A percentile compares a stretch with the other conserved stretches of the same genome.
These are phyloP conservation scores for Carlito syrichta DNA, from an alignment of 2,113 vertebrate species.

Conservation along the genomic window DNA sequence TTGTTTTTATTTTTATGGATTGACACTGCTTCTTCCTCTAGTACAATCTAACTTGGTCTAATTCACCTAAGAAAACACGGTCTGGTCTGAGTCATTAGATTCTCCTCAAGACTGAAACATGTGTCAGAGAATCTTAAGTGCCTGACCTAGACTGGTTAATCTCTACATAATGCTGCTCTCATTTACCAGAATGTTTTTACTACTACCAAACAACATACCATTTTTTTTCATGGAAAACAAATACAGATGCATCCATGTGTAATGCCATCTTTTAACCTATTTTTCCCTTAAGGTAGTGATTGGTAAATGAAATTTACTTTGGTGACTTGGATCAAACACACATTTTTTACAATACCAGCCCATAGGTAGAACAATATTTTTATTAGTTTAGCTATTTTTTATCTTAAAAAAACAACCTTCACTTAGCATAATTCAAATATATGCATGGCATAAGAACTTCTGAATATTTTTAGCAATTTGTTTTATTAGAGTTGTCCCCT, in stretches of 20 bases:
- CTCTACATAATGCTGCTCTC: background rate
- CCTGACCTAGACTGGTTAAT: background rate
- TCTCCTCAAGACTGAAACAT: background rate
- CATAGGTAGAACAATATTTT: background rate
- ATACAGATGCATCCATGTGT: background rate
- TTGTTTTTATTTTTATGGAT: background rate
- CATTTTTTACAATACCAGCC: background rate
- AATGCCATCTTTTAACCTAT: background rate
- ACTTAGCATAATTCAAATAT: conserved; percentile 31
- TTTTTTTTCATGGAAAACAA: background rate
- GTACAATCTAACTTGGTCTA: background rate
- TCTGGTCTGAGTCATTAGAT: background rate
- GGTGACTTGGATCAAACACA: background rate
- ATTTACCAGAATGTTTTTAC: background rate
- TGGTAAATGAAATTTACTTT: conserved; percentile 23
- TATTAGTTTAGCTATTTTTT: background rate
- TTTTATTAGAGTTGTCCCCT: conserved; percentile 1
- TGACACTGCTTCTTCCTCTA: background rate
- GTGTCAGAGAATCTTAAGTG: background rate
- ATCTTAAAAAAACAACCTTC: background rate
- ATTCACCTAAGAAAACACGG: background rate
- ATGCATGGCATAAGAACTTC: background rate
- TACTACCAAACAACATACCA: background rate
- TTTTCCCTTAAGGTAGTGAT: background rate
- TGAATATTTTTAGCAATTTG: conserved; percentile 15